These are phyloP conservation scores for Myotis vivesi DNA, from an alignment of 2,797 vertebrate species.

Conservation along the genomic window DNA sequence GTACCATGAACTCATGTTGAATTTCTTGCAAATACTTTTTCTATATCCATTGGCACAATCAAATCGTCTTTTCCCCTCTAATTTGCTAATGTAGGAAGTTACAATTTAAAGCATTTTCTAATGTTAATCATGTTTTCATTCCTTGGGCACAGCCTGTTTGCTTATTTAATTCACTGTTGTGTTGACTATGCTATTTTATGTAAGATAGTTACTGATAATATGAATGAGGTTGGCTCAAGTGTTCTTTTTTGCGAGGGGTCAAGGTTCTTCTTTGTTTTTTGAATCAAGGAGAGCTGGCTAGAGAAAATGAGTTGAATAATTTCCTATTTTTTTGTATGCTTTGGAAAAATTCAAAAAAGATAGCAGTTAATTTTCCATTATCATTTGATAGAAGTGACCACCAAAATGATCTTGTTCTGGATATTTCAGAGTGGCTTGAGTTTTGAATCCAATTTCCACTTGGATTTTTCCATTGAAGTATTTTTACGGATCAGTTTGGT, in stretches of 20 bases:
- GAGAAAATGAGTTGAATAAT: not conserved
- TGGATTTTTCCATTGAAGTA: not conserved
- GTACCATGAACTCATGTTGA: not conserved
- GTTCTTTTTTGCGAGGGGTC: not conserved
- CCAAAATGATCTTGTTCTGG: not conserved
- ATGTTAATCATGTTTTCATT: conserved; percentile 1
- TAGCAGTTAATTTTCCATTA: not conserved
- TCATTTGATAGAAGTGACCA: not conserved
- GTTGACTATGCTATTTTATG: not conserved
- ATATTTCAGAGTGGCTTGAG: not conserved
- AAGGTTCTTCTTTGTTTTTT: not conserved
- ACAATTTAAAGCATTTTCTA: not conserved
- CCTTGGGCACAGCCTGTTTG: not conserved
- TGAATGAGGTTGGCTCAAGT: not conserved
- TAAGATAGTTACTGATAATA: not conserved
- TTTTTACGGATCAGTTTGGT: not conserved
- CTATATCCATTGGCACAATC: not conserved
- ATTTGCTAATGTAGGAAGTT: not conserved
- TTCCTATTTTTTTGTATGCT: not conserved
- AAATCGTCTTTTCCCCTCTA: not conserved
- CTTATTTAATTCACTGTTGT: not conserved
- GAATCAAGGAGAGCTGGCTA: not conserved
- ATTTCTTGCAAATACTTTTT: not conserved
- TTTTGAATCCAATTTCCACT: not conserved
- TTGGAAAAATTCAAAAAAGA: not conserved